These are phyloP conservation scores for Lithosia quadra DNA, from an alignment of 2,888 invertebrate genomes.

Conservation along the genomic window DNA sequence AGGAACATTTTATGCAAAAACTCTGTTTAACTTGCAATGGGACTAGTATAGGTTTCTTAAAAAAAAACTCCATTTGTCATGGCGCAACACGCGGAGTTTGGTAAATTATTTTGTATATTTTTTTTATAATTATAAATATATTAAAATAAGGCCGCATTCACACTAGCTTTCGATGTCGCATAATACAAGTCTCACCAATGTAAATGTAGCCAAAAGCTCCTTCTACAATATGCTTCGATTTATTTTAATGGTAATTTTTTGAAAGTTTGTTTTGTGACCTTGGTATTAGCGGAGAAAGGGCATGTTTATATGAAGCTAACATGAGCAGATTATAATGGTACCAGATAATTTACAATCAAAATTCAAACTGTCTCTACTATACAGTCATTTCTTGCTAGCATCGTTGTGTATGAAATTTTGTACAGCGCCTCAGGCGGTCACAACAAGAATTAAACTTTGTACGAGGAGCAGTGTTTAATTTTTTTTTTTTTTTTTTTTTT, in stretches of 20 bases:
- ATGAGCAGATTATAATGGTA: constrained; percentile 1
- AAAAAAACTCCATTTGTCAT: constrained; percentile 66
- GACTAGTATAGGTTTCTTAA: constrained; percentile 82
- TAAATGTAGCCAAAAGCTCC: constrained; percentile 77
- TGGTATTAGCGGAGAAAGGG: constrained; percentile 31
- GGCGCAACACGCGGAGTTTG: constrained; percentile 68
- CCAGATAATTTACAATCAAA: not conserved
- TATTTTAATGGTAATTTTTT: constrained; percentile 27
- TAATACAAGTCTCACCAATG: constrained; percentile 76
- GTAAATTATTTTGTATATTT: constrained; percentile 64
- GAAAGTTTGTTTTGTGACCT: constrained; percentile 72
- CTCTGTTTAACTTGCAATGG: constrained; percentile 83
- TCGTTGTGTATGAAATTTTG: not conserved
- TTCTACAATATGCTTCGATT: constrained; percentile 73
- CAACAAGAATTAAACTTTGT: not conserved
- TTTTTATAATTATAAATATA: constrained; percentile 63
- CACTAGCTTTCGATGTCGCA: constrained; percentile 81
- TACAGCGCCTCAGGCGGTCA: not conserved
- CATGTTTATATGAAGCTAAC: constrained; percentile 4
- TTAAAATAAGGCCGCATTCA: constrained; percentile 80
- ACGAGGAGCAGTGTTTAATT: not conserved
- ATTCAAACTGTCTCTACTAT: not conserved
- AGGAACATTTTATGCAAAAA: constrained; percentile 85
- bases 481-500: no score
- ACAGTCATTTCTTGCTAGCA: not conserved